Evolutionary conservation across 2,888 invertebrate genomes (phyloP).

Genomic region (Didymodactylos carnosus): DNA sequence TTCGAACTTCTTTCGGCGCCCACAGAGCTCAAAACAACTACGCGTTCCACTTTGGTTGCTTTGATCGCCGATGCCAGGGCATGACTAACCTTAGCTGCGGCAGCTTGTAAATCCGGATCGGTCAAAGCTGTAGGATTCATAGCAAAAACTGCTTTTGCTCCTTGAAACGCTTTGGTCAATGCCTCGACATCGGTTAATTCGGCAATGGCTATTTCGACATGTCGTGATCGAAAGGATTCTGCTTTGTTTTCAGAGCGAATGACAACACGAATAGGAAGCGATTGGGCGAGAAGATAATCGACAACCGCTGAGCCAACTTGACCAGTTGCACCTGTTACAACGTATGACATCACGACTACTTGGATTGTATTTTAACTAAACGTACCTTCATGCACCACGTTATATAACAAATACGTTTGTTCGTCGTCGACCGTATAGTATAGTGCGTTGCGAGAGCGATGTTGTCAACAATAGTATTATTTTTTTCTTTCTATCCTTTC

Average conservation of each 20-base stretch:
- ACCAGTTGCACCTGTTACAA: neutral
- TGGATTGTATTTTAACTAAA: too few relatives aligned
- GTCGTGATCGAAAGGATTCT: neutral
- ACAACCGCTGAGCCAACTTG: neutral
- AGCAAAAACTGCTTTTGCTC: neutral
- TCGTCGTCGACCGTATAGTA: too few relatives aligned
- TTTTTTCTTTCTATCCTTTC: too few relatives aligned
- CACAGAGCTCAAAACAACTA: neutral
- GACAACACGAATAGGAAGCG: neutral
- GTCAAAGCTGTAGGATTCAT: too few relatives aligned
- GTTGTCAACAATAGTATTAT: too few relatives aligned
- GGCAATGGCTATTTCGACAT: neutral
- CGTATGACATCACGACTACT: neutral
- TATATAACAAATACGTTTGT: too few relatives aligned
- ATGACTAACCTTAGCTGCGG: neutral
- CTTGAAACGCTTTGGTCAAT: neutral
- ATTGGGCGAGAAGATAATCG: neutral
- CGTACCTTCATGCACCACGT: too few relatives aligned
- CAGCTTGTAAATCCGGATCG: neutral
- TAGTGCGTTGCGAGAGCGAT: too few relatives aligned
- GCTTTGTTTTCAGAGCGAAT: neutral
- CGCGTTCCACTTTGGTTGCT: neutral
- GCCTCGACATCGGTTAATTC: neutral
- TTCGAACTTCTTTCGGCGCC: neutral
- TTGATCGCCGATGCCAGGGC: neutral